These are phyloP conservation scores for Periophthalmodon schlosseri DNA, from an alignment of 2,113 vertebrate species.

Conservation along the genomic window DNA sequence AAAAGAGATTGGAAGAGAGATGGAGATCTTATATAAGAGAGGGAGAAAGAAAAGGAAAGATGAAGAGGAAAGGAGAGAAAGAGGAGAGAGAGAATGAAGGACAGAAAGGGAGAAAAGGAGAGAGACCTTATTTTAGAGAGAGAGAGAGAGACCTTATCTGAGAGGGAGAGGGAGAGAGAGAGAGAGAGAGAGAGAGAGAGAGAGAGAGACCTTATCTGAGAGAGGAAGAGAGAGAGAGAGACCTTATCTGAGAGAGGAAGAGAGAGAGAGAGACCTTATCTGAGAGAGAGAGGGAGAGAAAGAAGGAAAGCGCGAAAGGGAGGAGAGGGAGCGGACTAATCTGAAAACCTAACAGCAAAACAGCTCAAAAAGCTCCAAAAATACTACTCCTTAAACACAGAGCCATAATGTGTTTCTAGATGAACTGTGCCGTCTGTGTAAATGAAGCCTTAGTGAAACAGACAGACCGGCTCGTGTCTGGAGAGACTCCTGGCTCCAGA, in stretches of 20 bases:
- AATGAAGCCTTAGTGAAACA: too few species aligned
- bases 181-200: neutral
- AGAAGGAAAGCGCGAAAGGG: neutral
- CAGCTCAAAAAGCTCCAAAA: too few species aligned
- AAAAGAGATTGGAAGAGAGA: neutral
- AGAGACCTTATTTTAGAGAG: too few species aligned
- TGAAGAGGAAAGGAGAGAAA: neutral
- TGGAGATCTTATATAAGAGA: too few species aligned
- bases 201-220: neutral
- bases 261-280: neutral
- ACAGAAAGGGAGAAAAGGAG: neutral
- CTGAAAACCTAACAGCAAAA: too few species aligned
- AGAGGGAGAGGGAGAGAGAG: neutral
- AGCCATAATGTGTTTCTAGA: too few species aligned
- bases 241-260: neutral
- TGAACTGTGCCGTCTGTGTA: too few species aligned
- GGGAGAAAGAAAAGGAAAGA: neutral
- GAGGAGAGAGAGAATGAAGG: neutral
- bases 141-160: too few species aligned
- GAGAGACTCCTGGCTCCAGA: neutral
- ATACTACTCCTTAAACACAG: too few species aligned
- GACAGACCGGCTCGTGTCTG: neutral
- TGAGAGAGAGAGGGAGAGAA: too few species aligned
- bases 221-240: neutral
- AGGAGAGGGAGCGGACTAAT: neutral